Evolutionary conservation across 2,113 vertebrate species (phyloP), one percentile per base, ranked within the genome.

Genomic region (Siphamia tubifer): DNA sequence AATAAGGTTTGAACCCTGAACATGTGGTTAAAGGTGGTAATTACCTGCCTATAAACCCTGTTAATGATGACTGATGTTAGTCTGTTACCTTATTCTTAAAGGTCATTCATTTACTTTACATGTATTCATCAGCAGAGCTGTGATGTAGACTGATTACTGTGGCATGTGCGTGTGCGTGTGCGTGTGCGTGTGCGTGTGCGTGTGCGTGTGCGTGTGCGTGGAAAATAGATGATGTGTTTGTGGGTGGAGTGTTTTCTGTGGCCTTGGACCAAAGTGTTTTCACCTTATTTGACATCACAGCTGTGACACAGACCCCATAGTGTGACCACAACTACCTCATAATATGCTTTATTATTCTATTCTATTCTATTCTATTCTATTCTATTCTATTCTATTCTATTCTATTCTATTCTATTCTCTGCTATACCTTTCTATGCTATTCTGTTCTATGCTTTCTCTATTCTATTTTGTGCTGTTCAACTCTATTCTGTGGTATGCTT

Each of bases 21-120:
- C 61, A 72, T 63, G 60, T 40, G 64, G 40, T 45, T 45, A 44
- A 63, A 58, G 42, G 48, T 48, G 19, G 57, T 61, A 66, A 83
- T 81, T 79, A 74, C 39, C 56, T 61, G 47, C 10, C 19, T 71
- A 24, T 63, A 82, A 83, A 69, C 65, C 27, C 11, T 56, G 56
- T 57, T 70, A 72, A 79, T 60, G 51, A 79, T 66, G 55, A 76
- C 8, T 58, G 73, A 48, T 68, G 32, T 31, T 39, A 38, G 67
- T 61, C 34, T 58, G 42, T 34, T 55, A 36, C 54, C 47, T 38
- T 67, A 54, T 51, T 68, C 24, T 68, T 55, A 61, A 75, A 70
- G 71, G 76, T 74, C 51, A 69, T 45, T 81, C 27, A 71, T 76
- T 62, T 51, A 65, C 38, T 53, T 62, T 1, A 27, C 44, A 51